Conservation (phyloP, 2,113 vertebrate genomes). For the Piprites chloris region DNA sequence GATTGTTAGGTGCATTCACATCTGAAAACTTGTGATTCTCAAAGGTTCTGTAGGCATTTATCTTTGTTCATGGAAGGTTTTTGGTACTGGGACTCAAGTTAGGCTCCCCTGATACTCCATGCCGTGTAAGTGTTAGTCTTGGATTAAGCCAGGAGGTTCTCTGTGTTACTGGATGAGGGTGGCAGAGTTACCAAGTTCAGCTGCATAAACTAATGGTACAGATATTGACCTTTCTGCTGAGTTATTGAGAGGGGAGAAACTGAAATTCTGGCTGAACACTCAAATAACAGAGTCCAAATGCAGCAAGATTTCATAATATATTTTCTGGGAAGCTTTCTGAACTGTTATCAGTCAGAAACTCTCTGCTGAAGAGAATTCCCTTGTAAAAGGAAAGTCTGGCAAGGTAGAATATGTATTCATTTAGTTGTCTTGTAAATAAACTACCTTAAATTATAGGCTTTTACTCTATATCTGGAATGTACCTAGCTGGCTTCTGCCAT, state of each 20-base stretch:
- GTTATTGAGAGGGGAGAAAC: neutral
- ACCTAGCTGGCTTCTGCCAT: neutral
- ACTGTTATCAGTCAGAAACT: neutral
- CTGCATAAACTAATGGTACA: neutral
- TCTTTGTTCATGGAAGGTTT: neutral
- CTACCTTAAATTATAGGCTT: neutral
- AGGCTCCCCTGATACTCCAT: neutral
- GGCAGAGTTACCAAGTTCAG: neutral
- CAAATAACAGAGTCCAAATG: neutral
- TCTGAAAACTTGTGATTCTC: neutral
- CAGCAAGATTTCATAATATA: neutral
- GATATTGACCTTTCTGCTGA: neutral
- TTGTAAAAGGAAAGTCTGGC: neutral
- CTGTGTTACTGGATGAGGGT: neutral
- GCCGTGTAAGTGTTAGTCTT: neutral
- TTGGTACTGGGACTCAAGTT: neutral
- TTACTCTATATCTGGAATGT: neutral
- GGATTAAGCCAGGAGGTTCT: neutral
- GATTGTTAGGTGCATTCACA: neutral
- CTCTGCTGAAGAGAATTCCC: neutral
- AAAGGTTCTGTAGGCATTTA: neutral
- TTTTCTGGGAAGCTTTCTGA: neutral
- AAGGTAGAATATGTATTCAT: neutral
- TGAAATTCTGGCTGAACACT: neutral
- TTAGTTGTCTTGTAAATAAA: neutral